Base-by-base conservation (phyloP, 2,888 invertebrate species). In the Brachynemurus nebulosus region DNA sequence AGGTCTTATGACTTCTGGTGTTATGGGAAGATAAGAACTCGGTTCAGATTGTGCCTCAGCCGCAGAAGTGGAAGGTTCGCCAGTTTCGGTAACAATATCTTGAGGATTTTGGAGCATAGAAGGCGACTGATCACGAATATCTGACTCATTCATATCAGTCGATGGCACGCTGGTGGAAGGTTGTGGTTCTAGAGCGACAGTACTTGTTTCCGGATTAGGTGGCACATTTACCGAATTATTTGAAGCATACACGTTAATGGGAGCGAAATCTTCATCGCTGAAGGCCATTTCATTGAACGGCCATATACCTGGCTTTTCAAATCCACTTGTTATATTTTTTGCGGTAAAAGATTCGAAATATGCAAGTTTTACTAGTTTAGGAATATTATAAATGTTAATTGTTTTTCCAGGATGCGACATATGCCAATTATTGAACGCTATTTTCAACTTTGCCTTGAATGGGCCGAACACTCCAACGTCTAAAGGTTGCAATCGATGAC, bases 251-350 rank as follows among this genome's bases (percentile, higher is more conserved):
- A n/a, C n/a, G n/a, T n/a, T n/a, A n/a, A n/a, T n/a, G n/a, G n/a
- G n/a, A n/a, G 48, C 47, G 42, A 55, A 57, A 47, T 58, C 52
- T 12, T 53, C 48, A 38, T 58, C 56, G n/a, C 36, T 47, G 44
- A 59, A 58, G 11, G 49, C 46, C 19, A 47, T 8, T 47, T 47
- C 36, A 47, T 57, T 57, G 20, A 55, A 51, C 18, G 57, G 58
- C 53, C 53, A 57, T 42, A 59, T 54, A 12, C 57, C 58, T 14
- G 55, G 47, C 40, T 54, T 55, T 39, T 47, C 45, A 52, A 61
- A 63, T 5, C 52, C 56, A 52, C 54, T 55, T 40, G 47, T 57
- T 8, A 61, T 61, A 51, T 61, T 61, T 43, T 50, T 57, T 1
- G 47, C 47, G 7, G 47, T 56, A 37, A 60, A 61, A 16, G 57